Base-by-base conservation (phyloP, 1,140 invertebrate species). In the Cotesia glomerata region DNA sequence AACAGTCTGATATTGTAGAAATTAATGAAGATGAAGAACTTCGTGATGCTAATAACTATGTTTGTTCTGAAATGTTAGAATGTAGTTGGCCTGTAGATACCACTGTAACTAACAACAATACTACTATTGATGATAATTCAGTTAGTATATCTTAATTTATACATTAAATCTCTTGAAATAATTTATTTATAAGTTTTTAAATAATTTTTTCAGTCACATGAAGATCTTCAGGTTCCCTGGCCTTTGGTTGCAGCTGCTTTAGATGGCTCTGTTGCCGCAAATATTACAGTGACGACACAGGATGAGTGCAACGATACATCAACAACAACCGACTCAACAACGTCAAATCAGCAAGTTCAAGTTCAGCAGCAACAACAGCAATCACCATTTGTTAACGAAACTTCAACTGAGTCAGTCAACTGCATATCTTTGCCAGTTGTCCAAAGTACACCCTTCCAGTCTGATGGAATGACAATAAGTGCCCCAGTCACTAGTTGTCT, bases 11-110 rank as follows among this genome's bases (percentile, higher is more conserved):
- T 65, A 72, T 85, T 35, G 82, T 79, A 45, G 79, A 74, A 26
- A 80, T 79, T 16, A 85, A 81, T 52, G 82, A 86, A 52, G 86
- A 87, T 36, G 86, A 87, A 52, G 86, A 85, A 54, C 81, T 87
- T 16, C 80, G 85, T 13, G 86, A 87, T 49, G 86, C 86, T 0
- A 87, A 87, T 56, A 87, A 87, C 76, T 87, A 87, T n/a, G 86
- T 87, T 35, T 87, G 85, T 61, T 86, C 85, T 0, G 86, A 86
- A 72, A 87, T 87, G 85, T 65, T 87, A 13, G 86, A 86, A 45
- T 86, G 85, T 62, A 86, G 80, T 32, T 87, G 86, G 86, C 77
- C 83, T 5, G 80, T 83, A n/a, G 83, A 86, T 71, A 77, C 81
- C 7, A 80, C 78, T n/a, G 82, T 86, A 75, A 85, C 81, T 75